phyloP scores from a whole-genome alignment of 1,140 invertebrate genomes.

The Ruditapes philippinarum region DNA sequence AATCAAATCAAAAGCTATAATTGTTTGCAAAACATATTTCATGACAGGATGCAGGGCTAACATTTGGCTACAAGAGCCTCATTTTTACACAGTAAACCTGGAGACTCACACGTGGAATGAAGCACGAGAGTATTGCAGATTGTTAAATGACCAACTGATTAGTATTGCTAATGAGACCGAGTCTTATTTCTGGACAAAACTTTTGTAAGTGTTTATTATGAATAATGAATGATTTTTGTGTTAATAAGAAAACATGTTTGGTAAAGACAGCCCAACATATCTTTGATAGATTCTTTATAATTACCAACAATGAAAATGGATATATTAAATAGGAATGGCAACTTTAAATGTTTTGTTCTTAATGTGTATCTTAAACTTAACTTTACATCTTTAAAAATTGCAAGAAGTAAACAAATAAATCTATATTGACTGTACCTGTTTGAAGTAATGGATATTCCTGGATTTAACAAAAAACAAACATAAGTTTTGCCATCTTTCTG shows the following conservation, averaged over 20 bases:
- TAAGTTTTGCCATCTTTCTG: too few species aligned
- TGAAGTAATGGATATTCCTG: too few species aligned
- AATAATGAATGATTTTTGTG: neutral
- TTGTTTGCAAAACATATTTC: too few species aligned
- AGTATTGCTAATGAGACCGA: neutral
- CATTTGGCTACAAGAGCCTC: neutral
- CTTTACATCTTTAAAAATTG: too few species aligned
- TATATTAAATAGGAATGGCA: neutral
- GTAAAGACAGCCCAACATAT: neutral
- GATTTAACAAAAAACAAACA: too few species aligned
- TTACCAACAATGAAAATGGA: neutral
- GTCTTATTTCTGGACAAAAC: neutral
- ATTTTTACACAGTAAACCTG: neutral
- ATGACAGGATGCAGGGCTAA: too few species aligned
- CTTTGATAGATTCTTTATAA: neutral
- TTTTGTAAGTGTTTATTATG: neutral
- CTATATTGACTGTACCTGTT: too few species aligned
- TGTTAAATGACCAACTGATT: neutral
- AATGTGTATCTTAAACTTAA: too few species aligned
- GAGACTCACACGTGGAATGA: constrained; percentile 4
- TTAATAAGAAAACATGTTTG: neutral
- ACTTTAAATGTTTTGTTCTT: neutral
- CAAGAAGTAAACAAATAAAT: too few species aligned
- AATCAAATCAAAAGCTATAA: too few species aligned
- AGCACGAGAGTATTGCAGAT: constrained; percentile 8